Evolutionary conservation across 2,888 invertebrate genomes (phyloP).

Genomic region (Sesia apiformis): DNA sequence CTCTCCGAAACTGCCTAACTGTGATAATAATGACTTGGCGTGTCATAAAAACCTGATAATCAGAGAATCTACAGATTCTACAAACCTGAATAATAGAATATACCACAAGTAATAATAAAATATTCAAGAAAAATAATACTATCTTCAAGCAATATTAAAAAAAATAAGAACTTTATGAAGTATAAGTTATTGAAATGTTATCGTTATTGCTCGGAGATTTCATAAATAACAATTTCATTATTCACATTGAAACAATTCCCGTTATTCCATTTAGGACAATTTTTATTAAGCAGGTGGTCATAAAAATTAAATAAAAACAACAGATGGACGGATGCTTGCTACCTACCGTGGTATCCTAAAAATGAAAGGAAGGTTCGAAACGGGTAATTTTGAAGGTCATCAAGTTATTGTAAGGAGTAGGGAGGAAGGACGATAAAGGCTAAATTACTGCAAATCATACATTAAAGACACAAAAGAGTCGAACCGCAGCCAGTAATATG

Average conservation of each 20-base stretch:
- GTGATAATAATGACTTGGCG: constrained; percentile 25
- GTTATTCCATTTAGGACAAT: no score
- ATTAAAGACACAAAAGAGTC: background rate
- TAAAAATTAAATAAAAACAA: constrained; percentile 8
- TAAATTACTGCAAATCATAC: constrained; percentile 15
- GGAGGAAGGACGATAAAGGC: constrained; percentile 20
- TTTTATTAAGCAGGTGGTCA: background rate
- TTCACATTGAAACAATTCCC: no score
- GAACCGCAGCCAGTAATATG: background rate
- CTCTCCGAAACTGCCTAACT: constrained; percentile 36
- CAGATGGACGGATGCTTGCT: constrained; percentile 6
- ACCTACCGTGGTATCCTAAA: constrained; percentile 11
- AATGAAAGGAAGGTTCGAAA: constrained; percentile 12
- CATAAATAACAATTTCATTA: no score
- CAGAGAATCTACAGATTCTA: constrained; percentile 4
- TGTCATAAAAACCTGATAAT: background rate
- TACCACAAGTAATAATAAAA: no score
- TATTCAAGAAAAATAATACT: no score
- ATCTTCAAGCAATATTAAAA: no score
- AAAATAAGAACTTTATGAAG: no score
- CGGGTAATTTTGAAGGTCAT: constrained; percentile 31
- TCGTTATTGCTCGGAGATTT: no score
- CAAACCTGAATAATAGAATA: background rate
- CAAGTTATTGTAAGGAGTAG: constrained; percentile 25
- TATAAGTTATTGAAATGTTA: no score